These are phyloP conservation scores for Trissolcus japonicus DNA, from an alignment of 2,888 invertebrate genomes.

Conservation along the genomic window DNA sequence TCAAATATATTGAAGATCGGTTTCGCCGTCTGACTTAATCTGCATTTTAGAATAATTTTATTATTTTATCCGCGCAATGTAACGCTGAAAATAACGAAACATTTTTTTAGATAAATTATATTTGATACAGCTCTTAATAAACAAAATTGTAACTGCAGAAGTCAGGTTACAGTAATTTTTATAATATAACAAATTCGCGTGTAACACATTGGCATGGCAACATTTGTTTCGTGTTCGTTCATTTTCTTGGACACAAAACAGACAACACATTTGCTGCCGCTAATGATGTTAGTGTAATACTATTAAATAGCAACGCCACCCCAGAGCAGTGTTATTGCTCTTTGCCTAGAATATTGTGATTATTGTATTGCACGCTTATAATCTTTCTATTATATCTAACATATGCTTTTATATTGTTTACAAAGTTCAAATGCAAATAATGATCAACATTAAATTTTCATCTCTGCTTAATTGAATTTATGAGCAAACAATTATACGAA, in stretches of 20 bases:
- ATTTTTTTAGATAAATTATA: conserved; percentile 19
- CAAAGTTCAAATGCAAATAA: too few relatives aligned
- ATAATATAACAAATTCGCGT: not conserved
- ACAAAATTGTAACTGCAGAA: too few relatives aligned
- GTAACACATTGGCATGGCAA: not conserved
- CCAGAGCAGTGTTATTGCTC: conserved; percentile 55
- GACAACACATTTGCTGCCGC: conserved; percentile 54
- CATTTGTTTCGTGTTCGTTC: not conserved
- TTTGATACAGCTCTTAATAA: too few relatives aligned
- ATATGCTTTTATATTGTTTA: too few relatives aligned
- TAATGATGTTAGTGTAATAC: conserved; percentile 67
- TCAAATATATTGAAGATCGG: conserved; percentile 79
- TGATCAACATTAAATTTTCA: too few relatives aligned
- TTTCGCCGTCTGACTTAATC: conserved; percentile 48
- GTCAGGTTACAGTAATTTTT: too few relatives aligned
- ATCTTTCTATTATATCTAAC: not conserved
- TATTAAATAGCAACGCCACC: conserved; percentile 58
- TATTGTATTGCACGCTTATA: not conserved
- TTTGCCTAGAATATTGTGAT: conserved; percentile 11
- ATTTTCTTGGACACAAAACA: conserved; percentile 62
- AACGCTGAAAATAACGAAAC: not conserved
- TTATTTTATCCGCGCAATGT: not conserved
- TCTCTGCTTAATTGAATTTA: too few relatives aligned
- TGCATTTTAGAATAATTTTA: conserved; percentile 6
- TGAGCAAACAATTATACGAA: too few relatives aligned